Conservation (phyloP, 1,140 invertebrate genomes). For the Rhagoletis pomonella region DNA sequence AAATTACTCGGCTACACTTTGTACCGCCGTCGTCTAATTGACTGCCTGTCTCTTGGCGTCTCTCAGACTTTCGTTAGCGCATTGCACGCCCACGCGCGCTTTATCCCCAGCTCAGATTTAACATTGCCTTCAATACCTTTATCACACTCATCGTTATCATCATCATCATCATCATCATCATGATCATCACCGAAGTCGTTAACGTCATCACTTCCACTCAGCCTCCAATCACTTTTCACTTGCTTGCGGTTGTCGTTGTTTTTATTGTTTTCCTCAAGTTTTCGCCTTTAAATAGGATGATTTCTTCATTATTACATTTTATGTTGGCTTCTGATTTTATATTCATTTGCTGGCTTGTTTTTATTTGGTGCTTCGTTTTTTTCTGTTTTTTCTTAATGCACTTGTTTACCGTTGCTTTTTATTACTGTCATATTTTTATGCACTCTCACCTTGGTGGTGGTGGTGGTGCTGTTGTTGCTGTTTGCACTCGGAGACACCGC, state of each 20-base stretch:
- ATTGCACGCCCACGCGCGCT: neutral
- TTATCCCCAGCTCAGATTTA: neutral
- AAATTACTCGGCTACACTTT: neutral
- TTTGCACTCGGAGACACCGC: neutral
- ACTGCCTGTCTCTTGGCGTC: neutral
- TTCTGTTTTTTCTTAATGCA: neutral
- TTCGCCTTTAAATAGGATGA: slow-evolving; percentile 28
- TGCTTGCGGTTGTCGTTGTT: neutral
- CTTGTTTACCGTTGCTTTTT: slow-evolving; percentile 42
- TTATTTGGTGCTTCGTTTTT: neutral
- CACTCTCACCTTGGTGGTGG: neutral
- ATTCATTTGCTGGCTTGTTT: neutral
- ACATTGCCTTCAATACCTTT: neutral
- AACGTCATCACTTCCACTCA: neutral
- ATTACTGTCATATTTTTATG: slow-evolving; percentile 28
- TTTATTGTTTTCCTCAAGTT: neutral
- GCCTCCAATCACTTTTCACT: neutral
- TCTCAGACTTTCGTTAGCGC: neutral
- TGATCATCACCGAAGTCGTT: neutral
- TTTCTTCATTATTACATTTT: neutral
- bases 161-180: neutral
- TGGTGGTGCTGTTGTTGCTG: neutral
- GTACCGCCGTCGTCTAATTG: neutral
- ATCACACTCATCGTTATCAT: neutral
- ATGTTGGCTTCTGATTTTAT: neutral